A percentile compares a stretch with the other conserved stretches of the same genome.
Conservation (phyloP, 1,140 invertebrate species). For the Leptinotarsa texana region DNA sequence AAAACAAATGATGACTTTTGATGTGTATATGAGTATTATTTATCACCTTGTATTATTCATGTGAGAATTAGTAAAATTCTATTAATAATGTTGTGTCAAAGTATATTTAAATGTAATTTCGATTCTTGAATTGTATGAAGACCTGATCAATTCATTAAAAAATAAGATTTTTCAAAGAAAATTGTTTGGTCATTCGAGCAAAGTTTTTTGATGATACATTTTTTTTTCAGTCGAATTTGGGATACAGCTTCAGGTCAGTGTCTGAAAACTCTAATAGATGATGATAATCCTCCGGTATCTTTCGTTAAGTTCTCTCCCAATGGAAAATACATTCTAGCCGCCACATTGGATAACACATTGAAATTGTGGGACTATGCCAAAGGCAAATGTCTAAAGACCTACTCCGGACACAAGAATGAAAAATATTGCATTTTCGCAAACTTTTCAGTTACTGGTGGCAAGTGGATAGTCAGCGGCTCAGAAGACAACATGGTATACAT, state of each 20-base stretch:
- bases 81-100: no score
- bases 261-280: conserved; percentile 95
- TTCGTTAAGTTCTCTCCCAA: conserved; percentile 99
- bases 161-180: background rate
- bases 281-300: conserved; percentile 98
- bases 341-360: conserved; percentile 96
- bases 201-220: background rate
- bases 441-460: conserved; percentile 99
- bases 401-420: conserved; percentile 97
- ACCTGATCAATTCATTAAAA: conserved; percentile 26
- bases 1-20: no score
- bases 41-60: no score
- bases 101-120: no score
- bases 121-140: no score
- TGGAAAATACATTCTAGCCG: conserved; percentile 98
- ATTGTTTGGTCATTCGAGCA: background rate
- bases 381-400: conserved; percentile 96
- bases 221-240: conserved; percentile 92
- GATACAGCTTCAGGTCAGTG: conserved; percentile 99
- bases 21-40: no score
- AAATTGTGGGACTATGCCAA: conserved; percentile 99
- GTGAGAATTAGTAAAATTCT: no score
- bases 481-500: conserved; percentile 99
- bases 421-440: conserved; percentile 99
- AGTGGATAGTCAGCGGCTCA: conserved; percentile 99